Evolutionary conservation across 2,888 invertebrate genomes (phyloP).

Genomic region (Drosophila siamana): DNA sequence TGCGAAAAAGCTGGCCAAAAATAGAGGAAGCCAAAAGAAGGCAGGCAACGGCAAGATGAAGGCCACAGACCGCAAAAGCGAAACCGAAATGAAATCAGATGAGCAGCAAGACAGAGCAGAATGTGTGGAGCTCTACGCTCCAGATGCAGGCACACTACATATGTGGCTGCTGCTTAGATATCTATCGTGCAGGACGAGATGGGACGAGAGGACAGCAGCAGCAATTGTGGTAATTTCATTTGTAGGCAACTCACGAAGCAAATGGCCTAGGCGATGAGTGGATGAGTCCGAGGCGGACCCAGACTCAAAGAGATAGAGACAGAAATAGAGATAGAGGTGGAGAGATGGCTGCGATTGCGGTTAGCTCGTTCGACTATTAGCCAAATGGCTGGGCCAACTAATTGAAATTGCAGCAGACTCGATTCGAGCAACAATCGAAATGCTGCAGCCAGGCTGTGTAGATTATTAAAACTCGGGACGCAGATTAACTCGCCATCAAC

Average conservation of each 20-base stretch:
- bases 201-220: conserved; percentile 12
- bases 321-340: not conserved
- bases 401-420: conserved; percentile 48
- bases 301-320: not conserved
- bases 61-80: conserved; percentile 67
- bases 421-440: not conserved
- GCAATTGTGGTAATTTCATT: conserved; percentile 67
- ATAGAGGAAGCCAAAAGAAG: conserved; percentile 12
- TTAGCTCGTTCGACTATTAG: conserved; percentile 36
- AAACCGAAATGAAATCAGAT: conserved; percentile 74
- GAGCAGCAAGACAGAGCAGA: conserved; percentile 34
- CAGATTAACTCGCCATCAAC: not conserved
- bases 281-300: not conserved
- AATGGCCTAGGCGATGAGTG: conserved; percentile 32
- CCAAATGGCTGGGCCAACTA: conserved; percentile 40
- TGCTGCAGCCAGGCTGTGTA: no score
- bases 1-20: conserved; percentile 39
- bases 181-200: not conserved
- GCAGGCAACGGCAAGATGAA: conserved; percentile 14
- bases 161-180: conserved; percentile 24
- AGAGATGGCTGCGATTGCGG: not conserved
- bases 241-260: conserved; percentile 48
- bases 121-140: not conserved
- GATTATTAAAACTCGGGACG: not conserved
- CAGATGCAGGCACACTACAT: conserved; percentile 13